phyloP scores from a whole-genome alignment of 2,797 vertebrate genomes.

The Luscinia megarhynchos region DNA sequence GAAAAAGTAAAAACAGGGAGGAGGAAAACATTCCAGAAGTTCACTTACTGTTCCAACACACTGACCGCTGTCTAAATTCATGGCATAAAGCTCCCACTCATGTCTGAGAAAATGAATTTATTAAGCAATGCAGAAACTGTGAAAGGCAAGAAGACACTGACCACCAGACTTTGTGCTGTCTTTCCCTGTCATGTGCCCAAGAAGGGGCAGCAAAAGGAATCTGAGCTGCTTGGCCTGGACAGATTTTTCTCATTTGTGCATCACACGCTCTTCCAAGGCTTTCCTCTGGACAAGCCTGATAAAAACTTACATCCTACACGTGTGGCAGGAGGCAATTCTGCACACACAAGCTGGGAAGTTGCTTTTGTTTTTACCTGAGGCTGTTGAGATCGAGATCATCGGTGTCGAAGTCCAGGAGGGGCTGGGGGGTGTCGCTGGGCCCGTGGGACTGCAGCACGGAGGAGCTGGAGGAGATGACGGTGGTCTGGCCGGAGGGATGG shows the following conservation, averaged over 20 bases:
- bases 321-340: neutral
- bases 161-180: neutral
- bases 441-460: slow-evolving; percentile 97
- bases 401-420: slow-evolving; percentile 94
- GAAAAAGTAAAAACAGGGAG: neutral
- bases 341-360: neutral
- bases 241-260: neutral
- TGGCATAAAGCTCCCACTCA: neutral
- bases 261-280: rapidly evolving
- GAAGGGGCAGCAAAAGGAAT: neutral
- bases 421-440: slow-evolving; percentile 91
- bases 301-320: neutral
- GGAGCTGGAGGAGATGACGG: slow-evolving; percentile 96
- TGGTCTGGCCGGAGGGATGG: slow-evolving; percentile 96
- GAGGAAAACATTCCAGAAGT: slow-evolving; percentile 1
- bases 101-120: slow-evolving; percentile 40
- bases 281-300: neutral
- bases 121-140: slow-evolving; percentile 2
- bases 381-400: slow-evolving; percentile 96
- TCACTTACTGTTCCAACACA: neutral
- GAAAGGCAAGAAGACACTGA: neutral
- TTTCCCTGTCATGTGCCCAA: neutral
- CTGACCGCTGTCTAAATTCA: neutral
- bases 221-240: neutral
- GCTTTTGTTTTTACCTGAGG: slow-evolving; percentile 84